These are phyloP conservation scores for Poliocrania exsul DNA, from an alignment of 2,797 vertebrate species.

Conservation along the genomic window DNA sequence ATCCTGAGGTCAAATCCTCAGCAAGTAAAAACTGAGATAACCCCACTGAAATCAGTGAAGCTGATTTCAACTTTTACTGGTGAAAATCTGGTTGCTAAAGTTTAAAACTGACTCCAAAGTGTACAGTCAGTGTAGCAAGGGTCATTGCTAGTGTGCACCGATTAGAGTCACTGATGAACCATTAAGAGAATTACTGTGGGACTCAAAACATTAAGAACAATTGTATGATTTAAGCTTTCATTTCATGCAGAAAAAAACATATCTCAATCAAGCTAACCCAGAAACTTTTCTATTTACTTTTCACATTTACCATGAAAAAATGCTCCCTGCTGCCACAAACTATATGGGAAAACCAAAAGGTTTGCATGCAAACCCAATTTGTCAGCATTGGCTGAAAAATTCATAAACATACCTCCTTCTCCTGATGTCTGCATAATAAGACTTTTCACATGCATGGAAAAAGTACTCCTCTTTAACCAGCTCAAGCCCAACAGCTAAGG, in stretches of 20 bases:
- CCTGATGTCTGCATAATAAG: background rate
- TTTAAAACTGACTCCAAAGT: background rate
- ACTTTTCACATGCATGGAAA: background rate
- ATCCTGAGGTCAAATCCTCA: background rate
- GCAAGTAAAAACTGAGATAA: background rate
- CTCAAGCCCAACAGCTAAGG: background rate
- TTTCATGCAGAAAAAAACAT: background rate
- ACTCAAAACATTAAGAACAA: background rate
- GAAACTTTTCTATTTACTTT: background rate
- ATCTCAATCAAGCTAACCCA: background rate
- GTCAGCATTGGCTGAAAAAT: background rate
- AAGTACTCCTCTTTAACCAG: background rate
- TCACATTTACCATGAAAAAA: conserved; percentile 23
- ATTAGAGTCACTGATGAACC: background rate
- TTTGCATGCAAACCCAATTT: background rate
- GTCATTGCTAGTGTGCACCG: background rate
- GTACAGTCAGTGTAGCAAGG: background rate
- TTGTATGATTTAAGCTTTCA: background rate
- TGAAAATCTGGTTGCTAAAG: background rate
- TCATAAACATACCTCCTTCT: conserved; percentile 2
- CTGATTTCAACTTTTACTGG: background rate
- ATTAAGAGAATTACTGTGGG: background rate
- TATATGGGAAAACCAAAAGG: background rate
- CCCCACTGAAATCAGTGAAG: background rate
- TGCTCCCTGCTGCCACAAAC: background rate